Base-by-base conservation (phyloP, 2,888 invertebrate species). In the Atethmia centrago region DNA sequence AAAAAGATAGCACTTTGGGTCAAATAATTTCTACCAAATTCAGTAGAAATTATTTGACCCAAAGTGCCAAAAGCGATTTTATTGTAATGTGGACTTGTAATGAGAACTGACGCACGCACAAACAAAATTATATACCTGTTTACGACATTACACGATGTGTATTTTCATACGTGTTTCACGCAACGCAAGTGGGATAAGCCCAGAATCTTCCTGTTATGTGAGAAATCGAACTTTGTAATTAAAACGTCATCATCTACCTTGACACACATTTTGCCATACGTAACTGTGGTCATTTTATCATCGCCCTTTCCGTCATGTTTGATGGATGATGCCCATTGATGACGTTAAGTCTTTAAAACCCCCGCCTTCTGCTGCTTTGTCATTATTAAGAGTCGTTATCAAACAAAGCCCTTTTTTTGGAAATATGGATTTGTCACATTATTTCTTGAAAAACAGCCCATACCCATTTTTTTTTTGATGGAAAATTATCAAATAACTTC, bases 181-280 rank as follows among this genome's bases (percentile, higher is more conserved):
- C 10, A 31, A 51, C 19, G 19, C n/a, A n/a, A n/a, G n/a, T n/a
- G 40, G 31, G 25, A 53, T 45, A 40, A n/a, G 12, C 36, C 25
- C 10, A 16, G 7, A 2, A 45, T 53, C 14, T 53, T 63, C 70
- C 76, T 76, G 51, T 77, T 76, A 40, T 21, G 36, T 61, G 14
- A 14, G 1, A 66, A 61, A 16, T 45, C 10, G 4, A 36, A 14
- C 7, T 49, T 51, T 55, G 19, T 40, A 14, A 42, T n/a, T n/a
- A n/a, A n/a, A n/a, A n/a, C 3, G 7, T 36, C 40, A 49, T 45
- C 56, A 31, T 28, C 5, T 72, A 0, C 49, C 64, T 45, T n/a
- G 40, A 42, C 3, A 0, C 3, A 0, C 31, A n/a, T 65, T 25
- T 12, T 16, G 9, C 7, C 25, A 8, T 12, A 25, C n/a, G 12